These are phyloP conservation scores for Eriocheir sinensis DNA, from an alignment of 1,140 invertebrate species.

Conservation along the genomic window DNA sequence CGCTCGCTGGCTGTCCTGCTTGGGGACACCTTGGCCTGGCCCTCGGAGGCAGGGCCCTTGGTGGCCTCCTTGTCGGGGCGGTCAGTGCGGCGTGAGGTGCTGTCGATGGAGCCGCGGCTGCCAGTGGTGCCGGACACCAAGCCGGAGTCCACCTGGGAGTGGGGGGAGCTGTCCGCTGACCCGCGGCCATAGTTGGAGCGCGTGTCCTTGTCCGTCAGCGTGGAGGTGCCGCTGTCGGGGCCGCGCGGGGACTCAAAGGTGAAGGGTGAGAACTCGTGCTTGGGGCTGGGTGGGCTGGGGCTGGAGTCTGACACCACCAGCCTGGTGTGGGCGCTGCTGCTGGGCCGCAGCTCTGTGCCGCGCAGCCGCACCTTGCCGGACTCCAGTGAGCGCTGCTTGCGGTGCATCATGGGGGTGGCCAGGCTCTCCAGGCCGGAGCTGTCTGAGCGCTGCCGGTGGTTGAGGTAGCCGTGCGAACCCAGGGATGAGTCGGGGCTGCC, in stretches of 20 bases:
- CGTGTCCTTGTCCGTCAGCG: constrained; percentile 78
- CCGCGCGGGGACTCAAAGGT: constrained; percentile 73
- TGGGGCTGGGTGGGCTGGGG: constrained; percentile 79
- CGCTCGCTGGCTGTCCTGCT: constrained; percentile 50
- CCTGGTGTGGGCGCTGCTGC: constrained; percentile 77
- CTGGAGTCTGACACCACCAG: constrained; percentile 79
- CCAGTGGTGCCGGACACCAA: constrained; percentile 79
- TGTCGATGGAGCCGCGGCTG: constrained; percentile 80
- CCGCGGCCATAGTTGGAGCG: constrained; percentile 75
- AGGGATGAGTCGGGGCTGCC: constrained; percentile 73
- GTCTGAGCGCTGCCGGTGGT: constrained; percentile 68
- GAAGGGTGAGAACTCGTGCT: constrained; percentile 77
- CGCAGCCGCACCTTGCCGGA: constrained; percentile 71
- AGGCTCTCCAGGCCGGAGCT: constrained; percentile 80
- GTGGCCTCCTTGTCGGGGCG: constrained; percentile 57
- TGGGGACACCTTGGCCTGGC: constrained; percentile 54
- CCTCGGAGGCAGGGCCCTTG: constrained; percentile 47
- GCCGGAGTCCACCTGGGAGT: constrained; percentile 80
- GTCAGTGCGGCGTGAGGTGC: constrained; percentile 63
- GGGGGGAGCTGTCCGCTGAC: constrained; percentile 79
- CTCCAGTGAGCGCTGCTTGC: constrained; percentile 80
- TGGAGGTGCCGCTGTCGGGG: constrained; percentile 79
- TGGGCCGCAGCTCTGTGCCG: constrained; percentile 61
- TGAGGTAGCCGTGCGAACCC: constrained; percentile 66
- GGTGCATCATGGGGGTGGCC: constrained; percentile 80